Evolutionary conservation across 2,888 invertebrate species (phyloP), one percentile per base, ranked within the genome.

Genomic region (Rotaria magnacalcarata): DNA sequence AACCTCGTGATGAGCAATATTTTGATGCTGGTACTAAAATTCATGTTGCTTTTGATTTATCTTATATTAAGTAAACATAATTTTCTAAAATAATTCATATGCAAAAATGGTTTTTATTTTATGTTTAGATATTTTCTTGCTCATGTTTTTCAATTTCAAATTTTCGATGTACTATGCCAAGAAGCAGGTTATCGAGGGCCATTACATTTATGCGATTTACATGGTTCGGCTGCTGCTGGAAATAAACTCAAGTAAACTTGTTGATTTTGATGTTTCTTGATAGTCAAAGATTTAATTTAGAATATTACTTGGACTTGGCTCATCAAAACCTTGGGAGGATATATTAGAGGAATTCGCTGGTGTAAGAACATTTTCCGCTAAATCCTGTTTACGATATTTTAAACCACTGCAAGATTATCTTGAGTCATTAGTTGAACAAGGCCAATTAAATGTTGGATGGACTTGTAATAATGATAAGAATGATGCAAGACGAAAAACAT

Each of bases 1-100:
- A 95, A 0, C 91, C 95, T 0, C 93, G 96, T 80, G 95, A 95
- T 0, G 96, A 96, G 91, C 93, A 94, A 87, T 95, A 96, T 92
- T 96, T 96, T 90, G 96, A 96, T 90, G 94, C 96, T 85, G 96
- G 96, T 7, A 94, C 96, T 80, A 96, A 96, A 91, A 96, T 95
- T 91, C 96, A 96, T 91, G 93, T 96, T 80, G 95, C 96, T 0
- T 95, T 95, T 85, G 95, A 96, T 92, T 94, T 95, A 87, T 94
- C 94, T 0, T 94, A 94, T 89, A 93, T 94, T 93, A 96, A 94
- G 94, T 94, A 90, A 50, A 50, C 14, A 24, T 1, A 3, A 50
- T 1, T 5, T 75, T 54, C 41, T 89, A 89, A 84, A 87, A 88
- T 24, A 89, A 90, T 16, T 8, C 8, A 52, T 8, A 14, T 52